A percentile compares a stretch with the other conserved stretches of the same genome.
Conservation (phyloP, 2,888 invertebrate genomes). For the Parnassius orleans region DNA sequence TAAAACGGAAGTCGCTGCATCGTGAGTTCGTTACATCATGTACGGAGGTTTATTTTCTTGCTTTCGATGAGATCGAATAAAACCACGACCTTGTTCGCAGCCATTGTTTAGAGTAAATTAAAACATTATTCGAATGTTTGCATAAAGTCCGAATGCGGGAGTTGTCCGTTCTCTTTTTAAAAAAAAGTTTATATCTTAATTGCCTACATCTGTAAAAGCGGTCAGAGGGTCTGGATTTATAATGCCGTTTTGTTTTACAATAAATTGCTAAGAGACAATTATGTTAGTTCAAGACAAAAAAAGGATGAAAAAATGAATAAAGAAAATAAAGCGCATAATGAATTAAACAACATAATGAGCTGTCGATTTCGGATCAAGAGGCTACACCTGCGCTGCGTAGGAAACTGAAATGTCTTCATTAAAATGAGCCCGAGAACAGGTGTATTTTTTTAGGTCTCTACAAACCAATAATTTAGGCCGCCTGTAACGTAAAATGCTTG, state of each 20-base stretch:
- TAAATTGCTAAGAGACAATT: constrained; percentile 67
- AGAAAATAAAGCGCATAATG: constrained; percentile 78
- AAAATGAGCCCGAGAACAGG: constrained; percentile 69
- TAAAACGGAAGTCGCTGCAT: constrained; percentile 33
- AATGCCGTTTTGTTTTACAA: constrained; percentile 65
- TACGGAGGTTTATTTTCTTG: constrained; percentile 36
- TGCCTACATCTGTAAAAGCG: constrained; percentile 74
- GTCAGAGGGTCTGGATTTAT: constrained; percentile 67
- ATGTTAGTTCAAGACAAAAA: constrained; percentile 56
- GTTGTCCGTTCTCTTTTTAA: constrained; percentile 50
- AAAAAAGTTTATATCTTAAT: constrained; percentile 74
- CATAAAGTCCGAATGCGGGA: constrained; percentile 43
- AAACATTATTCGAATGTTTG: constrained; percentile 40
- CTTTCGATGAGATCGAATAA: constrained; percentile 32
- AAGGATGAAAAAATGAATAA: constrained; percentile 53
- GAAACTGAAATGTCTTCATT: constrained; percentile 73
- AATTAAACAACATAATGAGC: constrained; percentile 75
- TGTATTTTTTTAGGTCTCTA: constrained; percentile 59
- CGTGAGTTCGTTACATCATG: constrained; percentile 41
- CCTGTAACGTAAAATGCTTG: constrained; percentile 42
- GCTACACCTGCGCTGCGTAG: constrained; percentile 72
- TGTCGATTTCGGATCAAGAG: constrained; percentile 49
- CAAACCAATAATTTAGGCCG: constrained; percentile 35
- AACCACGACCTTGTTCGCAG: constrained; percentile 38
- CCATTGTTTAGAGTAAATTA: constrained; percentile 55